These are phyloP conservation scores for Apocrypta bakeri DNA, from an alignment of 1,140 invertebrate species.

Conservation along the genomic window DNA sequence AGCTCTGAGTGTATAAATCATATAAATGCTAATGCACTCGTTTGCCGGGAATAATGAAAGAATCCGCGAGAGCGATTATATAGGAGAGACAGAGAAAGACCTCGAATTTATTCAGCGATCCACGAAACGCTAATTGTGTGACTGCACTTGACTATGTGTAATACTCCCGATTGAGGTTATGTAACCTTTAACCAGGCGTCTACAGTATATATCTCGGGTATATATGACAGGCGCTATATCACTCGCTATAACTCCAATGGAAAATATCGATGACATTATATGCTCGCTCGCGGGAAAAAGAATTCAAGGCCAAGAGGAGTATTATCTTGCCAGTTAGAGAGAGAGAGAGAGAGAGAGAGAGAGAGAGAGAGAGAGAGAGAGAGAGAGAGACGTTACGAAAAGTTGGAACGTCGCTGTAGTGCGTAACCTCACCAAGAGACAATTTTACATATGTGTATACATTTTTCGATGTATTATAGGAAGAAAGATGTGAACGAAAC, in stretches of 20 bases:
- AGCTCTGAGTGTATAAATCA: slow-evolving; percentile 17
- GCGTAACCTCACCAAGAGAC: not conserved
- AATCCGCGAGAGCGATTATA: slow-evolving; percentile 30
- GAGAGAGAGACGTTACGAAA: not conserved
- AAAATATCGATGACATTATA: slow-evolving; percentile 44
- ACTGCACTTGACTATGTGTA: not conserved
- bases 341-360: not conserved
- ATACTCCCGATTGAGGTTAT: slow-evolving; percentile 17
- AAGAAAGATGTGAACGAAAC: not conserved
- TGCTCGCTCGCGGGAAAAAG: slow-evolving; percentile 23
- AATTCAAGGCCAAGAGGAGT: slow-evolving; percentile 27
- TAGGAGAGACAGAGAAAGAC: not conserved
- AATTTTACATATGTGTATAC: not conserved
- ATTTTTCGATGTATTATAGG: too few species aligned
- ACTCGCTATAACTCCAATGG: not conserved
- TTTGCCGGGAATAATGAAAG: slow-evolving; percentile 34
- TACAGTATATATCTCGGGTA: not conserved
- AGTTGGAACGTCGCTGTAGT: not conserved
- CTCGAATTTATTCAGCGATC: slow-evolving; percentile 8
- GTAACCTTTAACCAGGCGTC: slow-evolving; percentile 16
- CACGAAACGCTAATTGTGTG: slow-evolving; percentile 32
- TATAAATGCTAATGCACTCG: slow-evolving; percentile 19
- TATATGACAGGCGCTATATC: too few species aligned
- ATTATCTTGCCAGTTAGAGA: not conserved
- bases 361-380: not conserved